These are phyloP conservation scores for Ctenicera cuprea DNA, from an alignment of 2,888 invertebrate genomes.

Conservation along the genomic window DNA sequence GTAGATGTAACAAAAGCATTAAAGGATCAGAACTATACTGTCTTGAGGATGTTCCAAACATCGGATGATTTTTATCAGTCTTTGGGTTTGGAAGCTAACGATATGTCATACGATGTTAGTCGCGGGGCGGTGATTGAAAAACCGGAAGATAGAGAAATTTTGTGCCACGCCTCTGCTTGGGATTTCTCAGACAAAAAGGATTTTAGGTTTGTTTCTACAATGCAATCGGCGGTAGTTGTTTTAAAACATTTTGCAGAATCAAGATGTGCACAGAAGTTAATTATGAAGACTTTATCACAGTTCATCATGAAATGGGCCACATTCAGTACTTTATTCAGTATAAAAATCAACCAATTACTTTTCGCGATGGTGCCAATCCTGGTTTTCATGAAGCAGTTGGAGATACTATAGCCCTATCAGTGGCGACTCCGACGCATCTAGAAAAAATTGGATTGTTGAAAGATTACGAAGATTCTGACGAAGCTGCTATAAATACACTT, in stretches of 20 bases:
- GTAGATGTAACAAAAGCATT: constrained; percentile 76
- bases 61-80: constrained; percentile 79
- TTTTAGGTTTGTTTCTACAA: constrained; percentile 74
- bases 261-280: constrained; percentile 76
- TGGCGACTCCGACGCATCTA: constrained; percentile 74
- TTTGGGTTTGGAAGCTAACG: constrained; percentile 76
- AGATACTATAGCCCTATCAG: constrained; percentile 77
- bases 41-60: constrained; percentile 75
- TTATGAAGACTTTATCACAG: constrained; percentile 77
- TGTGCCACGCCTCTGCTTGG: constrained; percentile 82
- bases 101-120: constrained; percentile 75
- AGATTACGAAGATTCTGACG: constrained; percentile 66
- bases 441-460: constrained; percentile 71
- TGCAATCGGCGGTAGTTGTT: neutral
- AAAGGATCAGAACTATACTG: constrained; percentile 70
- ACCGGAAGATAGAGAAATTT: constrained; percentile 75
- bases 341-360: constrained; percentile 74
- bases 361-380: constrained; percentile 75
- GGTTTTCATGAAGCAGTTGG: constrained; percentile 81
- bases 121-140: constrained; percentile 75
- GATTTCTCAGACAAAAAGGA: constrained; percentile 81
- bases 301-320: constrained; percentile 85
- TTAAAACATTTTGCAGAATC: constrained; percentile 16
- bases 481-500: constrained; percentile 72
- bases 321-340: constrained; percentile 80